Base-by-base conservation (phyloP, 2,113 vertebrate species). In the Caranx ignobilis region DNA sequence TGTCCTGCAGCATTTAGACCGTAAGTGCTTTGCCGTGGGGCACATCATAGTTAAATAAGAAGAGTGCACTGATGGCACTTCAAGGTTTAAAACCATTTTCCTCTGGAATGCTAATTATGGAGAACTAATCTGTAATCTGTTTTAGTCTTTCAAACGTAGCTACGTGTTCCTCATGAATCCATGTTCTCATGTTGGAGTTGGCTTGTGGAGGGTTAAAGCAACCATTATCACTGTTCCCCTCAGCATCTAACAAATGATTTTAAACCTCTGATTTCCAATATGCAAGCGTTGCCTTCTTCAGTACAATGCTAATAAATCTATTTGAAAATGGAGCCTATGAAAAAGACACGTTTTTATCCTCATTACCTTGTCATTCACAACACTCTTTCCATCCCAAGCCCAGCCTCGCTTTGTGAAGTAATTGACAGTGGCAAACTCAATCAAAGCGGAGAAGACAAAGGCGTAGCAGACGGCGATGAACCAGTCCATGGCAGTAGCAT, bases 401-500 rank as follows among this genome's bases (percentile, higher is more conserved):
- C 98, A 99, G 94, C 97, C 97, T 65, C 98, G 95, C 93, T 99
- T 99, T 75, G 98, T 99, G 95, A 99, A 99, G 93, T 99, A 99
- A 93, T 99, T 99, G 89, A 99, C 98, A 21, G 98, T 99, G 85
- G 98, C 98, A 84, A 96, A 99, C 92, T 99, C 98, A 75, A 99
- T 99, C 86, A 99, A 91, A 68, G 98, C 98, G 37, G 98, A 99
- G 94, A 99, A 99, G 64, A 99, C 98, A 79, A 99, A 99, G 2
- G 98, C 98, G 15, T 99, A 99, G 87, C 98, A 99, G 66, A 99
- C 98, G 3, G 98, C 98, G 50, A 99, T 99, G 89, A 99, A 99
- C 98, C 98, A 99, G 94, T 99, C 98, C 98, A 99, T 99, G 89
- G 98, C 98, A 2, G 98, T 99, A 71, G 98, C 98, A 69, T 99